Evolutionary conservation across 92 coral and sea anemone genomes (phyloP).

Genomic region (Palythoa grandiflora): DNA sequence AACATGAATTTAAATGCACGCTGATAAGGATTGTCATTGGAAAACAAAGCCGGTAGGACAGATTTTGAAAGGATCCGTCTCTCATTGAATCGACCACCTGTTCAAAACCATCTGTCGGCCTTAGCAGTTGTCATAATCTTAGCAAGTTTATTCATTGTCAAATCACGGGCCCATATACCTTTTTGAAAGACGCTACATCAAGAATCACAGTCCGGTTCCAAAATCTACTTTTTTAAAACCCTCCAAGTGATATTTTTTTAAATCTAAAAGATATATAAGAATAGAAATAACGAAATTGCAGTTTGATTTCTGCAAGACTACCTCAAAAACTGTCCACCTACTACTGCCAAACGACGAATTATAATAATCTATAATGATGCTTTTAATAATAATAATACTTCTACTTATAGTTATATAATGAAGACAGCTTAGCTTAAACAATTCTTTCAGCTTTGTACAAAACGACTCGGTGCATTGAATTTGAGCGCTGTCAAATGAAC

Average conservation of each 20-base stretch:
- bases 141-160: slow-evolving; percentile 1
- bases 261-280: not conserved
- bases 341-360: not conserved
- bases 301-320: not conserved
- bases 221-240: not conserved
- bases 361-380: not conserved
- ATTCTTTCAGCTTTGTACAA: not conserved
- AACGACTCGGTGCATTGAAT: not conserved
- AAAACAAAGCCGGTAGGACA: slow-evolving; percentile 30
- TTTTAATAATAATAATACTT: too few relatives aligned
- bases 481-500: slow-evolving; percentile 29
- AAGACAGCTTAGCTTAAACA: not conserved
- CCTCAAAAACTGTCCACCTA: not conserved
- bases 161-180: not conserved
- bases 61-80: slow-evolving; percentile 41
- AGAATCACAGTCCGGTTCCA: not conserved
- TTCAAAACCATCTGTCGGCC: slow-evolving; percentile 34
- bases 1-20: slow-evolving; percentile 14
- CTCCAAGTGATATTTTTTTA: not conserved
- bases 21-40: slow-evolving; percentile 7
- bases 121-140: slow-evolving; percentile 23
- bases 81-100: slow-evolving; percentile 44
- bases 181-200: not conserved
- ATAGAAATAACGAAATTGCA: not conserved
- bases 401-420: too few relatives aligned